Base-by-base conservation (phyloP, 2,888 invertebrate species). In the Gastrophysa polygoni region DNA sequence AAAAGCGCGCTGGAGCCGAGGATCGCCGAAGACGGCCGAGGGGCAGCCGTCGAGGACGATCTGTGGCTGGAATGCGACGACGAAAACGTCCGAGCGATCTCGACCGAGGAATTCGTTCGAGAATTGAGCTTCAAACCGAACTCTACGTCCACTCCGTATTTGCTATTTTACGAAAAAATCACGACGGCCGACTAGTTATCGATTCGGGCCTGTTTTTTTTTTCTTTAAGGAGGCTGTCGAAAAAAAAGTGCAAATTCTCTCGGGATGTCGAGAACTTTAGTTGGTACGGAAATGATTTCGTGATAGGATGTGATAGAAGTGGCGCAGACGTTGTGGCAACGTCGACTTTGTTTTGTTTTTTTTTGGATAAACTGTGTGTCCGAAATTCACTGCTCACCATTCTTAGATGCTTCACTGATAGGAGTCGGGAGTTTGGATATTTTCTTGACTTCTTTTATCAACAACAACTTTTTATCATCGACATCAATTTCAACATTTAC, bases 21-120 rank as follows among this genome's bases (percentile, higher is more conserved):
- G n/a, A n/a, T n/a, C n/a, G n/a, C n/a, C n/a, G n/a, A n/a, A n/a
- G n/a, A n/a, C 24, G 24, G 7, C 24, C 24, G 24, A 3, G 24
- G 7, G n/a, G n/a, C n/a, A n/a, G 60, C 66, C 11, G 32, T 2
- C 32, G 32, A 2, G 10, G 63, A 79, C 76, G 54, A 73, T 56
- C 60, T 71, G 69, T 95, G 95, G 95, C 86, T 94, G 49, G 93
- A 93, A 76, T 95, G 94, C 78, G 94, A 95, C 79, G 95, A 95
- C 78, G 94, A 95, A 68, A 90, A 90, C 64, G 91, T 95, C 57
- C 88, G 90, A 70, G 88, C 90, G 7, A 89, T 95, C 78, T 88
- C 91, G 28, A 86, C 88, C 75, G 87, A 89, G 34, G 93, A 94
- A 77, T 89, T 95, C 70, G 88, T 90, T 71, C 91, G 92, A 68